Evolutionary conservation across 1,140 invertebrate species (phyloP), one percentile per base, ranked within the genome.

Genomic region (Orius laevigatus): DNA sequence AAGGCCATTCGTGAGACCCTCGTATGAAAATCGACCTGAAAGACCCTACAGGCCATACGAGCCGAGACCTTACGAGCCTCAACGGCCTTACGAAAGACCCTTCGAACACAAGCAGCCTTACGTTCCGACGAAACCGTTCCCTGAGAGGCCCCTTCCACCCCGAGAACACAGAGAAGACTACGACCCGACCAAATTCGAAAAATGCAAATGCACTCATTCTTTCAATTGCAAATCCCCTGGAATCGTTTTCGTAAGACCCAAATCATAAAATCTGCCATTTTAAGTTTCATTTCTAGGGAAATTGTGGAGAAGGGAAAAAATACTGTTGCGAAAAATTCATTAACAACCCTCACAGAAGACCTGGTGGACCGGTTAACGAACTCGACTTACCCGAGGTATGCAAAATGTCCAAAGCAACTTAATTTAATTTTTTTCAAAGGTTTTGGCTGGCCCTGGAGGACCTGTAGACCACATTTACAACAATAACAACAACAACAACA

Each of bases 211-310:
- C 53, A 64, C 66, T 33, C 67, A 68, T 51, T 67, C 66, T 42
- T 71, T 72, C 62, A 73, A 73, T 53, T 74, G 72, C 50, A 67
- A 69, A 12, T 61, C 63, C 6, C 62, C 60, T n/a, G 70, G 68
- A 33, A 59, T 74, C 32, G 66, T 67, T 47, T 71, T 72, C 52
- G 71, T 74, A 62, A 68, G 68, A 62, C 36, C 3, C 14, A 19
- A 38, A 44, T n/a, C 12, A 33, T 15, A 19, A 19, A 9, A n/a
- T 8, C 25, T 25, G 32, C 2, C 32, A 3, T 46, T 3, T 20
- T 19, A 34, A 47, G 6, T 34, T 16, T 15, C 34, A 34, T 47
- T 8, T 33, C 25, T 8, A 25, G 25, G 25, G 25, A 25, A 25
- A 25, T 25, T 25, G 25, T 25, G 25, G 25, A 3, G 25, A 25